A percentile compares a stretch with the other conserved stretches of the same genome.
These are phyloP conservation scores for Acanthis flammea DNA, from an alignment of 2,797 vertebrate genomes.

Conservation along the genomic window DNA sequence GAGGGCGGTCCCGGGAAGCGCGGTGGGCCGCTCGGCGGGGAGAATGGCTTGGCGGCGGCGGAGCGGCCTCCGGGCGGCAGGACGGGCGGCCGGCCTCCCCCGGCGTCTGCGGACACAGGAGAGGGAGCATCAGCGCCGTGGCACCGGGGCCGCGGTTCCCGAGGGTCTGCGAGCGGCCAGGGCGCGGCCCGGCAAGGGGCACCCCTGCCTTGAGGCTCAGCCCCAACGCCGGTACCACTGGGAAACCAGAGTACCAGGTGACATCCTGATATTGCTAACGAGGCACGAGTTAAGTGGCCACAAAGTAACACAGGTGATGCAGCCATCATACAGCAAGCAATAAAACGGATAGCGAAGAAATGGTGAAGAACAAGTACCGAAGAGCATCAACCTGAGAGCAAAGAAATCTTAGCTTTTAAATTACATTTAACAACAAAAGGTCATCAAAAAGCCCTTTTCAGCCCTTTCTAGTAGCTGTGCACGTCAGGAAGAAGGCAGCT, in stretches of 20 bases:
- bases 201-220: not conserved
- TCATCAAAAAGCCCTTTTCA: not conserved
- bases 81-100: slow-evolving; percentile 78
- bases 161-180: not conserved
- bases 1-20: not conserved
- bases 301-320: not conserved
- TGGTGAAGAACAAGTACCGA: not conserved
- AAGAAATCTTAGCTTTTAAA: not conserved
- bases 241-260: fast-evolving
- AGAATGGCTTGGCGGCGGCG: slow-evolving; percentile 80
- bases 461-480: not conserved
- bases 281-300: not conserved
- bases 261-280: fast-evolving
- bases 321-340: not conserved
- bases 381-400: not conserved
- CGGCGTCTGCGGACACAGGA: slow-evolving; percentile 77
- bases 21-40: slow-evolving; percentile 37
- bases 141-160: not conserved
- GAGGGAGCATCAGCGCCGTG: not conserved
- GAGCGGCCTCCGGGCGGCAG: slow-evolving; percentile 86
- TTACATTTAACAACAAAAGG: not conserved
- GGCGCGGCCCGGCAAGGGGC: not conserved
- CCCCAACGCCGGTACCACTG: fast-evolving
- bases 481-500: not conserved
- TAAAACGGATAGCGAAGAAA: not conserved